Evolutionary conservation across 1,140 invertebrate species (phyloP).

Genomic region (Papilio aristodemus): DNA sequence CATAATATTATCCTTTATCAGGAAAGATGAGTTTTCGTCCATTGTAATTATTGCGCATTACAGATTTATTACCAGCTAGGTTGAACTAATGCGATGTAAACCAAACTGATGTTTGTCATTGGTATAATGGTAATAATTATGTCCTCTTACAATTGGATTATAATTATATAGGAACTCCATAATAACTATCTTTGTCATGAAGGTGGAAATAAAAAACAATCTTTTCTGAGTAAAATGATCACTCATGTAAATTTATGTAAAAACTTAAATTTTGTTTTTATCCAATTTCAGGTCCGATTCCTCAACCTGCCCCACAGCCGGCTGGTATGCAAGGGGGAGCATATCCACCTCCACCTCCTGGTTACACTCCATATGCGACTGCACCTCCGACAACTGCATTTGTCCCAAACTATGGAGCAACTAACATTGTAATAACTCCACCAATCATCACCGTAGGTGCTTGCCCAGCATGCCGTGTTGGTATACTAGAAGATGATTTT

Average conservation of each 20-base stretch:
- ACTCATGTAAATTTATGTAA: too few relatives aligned
- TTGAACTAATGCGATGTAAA: background rate
- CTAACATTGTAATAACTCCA: constrained; percentile 73
- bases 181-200: too few relatives aligned
- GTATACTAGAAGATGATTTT: constrained; percentile 91
- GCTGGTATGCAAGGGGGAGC: constrained; percentile 18
- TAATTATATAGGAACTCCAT: too few relatives aligned
- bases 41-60: background rate
- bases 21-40: background rate
- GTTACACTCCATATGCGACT: constrained; percentile 25
- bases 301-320: constrained; percentile 15
- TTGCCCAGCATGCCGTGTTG: constrained; percentile 91
- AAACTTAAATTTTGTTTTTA: background rate
- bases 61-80: background rate
- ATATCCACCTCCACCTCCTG: constrained; percentile 28
- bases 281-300: constrained; percentile 13
- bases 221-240: too few relatives aligned
- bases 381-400: constrained; percentile 3
- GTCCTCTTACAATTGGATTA: too few relatives aligned
- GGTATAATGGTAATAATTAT: too few relatives aligned
- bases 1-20: background rate
- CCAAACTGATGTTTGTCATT: too few relatives aligned
- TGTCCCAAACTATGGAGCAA: constrained; percentile 74
- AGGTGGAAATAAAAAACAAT: too few relatives aligned
- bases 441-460: constrained; percentile 83